Base-by-base conservation (phyloP, 2,113 vertebrate species). In the Bufo bufo region DNA sequence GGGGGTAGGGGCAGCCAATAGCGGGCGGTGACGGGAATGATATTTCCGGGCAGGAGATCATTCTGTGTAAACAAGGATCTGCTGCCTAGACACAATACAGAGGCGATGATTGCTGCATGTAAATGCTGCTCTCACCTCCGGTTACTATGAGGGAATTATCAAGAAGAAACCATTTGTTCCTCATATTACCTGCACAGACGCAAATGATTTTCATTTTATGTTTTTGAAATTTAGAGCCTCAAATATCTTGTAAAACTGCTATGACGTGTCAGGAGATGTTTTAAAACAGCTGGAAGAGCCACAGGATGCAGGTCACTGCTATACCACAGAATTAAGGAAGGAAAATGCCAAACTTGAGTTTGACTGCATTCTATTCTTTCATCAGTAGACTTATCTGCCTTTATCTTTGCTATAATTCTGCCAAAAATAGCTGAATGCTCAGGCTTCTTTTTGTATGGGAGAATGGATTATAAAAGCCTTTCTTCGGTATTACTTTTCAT, bases 311-410 rank as follows among this genome's bases (percentile, higher is more conserved):
- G 17, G 45, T 75, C 72, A 75, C 45, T 20, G 13, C 72, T 20
- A 11, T 20, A 75, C 8, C 3, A 17, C 45, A 75, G 7, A 50
- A 20, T 10, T 50, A 49, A 20, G 7, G 11, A 50, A 20, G 7
- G 69, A 72, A 8, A 50, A 49, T 49, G 45, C 43, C 45, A 20
- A 74, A 43, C 69, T 45, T 12, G 69, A 14, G 20, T 45, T 16
- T 33, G 5, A 6, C 13, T 50, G 47, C 45, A 50, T 75, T 75
- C 47, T 75, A 47, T 75, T 75, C 14, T 50, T 20, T 75, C 47
- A 75, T 50, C 72, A 19, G 47, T 75, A 14, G 17, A 75, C 47
- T 75, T 50, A 47, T 54, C 75, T 78, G 77, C 77, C n/a, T 78
- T 78, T 78, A 54, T 54, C 9, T 78, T 54, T 78, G 2, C 8